Percentiles rank a stretch among this genome's conserved stretches.
Evolutionary conservation across 1,140 invertebrate species (phyloP).

Genomic region (Tenebrio molitor): DNA sequence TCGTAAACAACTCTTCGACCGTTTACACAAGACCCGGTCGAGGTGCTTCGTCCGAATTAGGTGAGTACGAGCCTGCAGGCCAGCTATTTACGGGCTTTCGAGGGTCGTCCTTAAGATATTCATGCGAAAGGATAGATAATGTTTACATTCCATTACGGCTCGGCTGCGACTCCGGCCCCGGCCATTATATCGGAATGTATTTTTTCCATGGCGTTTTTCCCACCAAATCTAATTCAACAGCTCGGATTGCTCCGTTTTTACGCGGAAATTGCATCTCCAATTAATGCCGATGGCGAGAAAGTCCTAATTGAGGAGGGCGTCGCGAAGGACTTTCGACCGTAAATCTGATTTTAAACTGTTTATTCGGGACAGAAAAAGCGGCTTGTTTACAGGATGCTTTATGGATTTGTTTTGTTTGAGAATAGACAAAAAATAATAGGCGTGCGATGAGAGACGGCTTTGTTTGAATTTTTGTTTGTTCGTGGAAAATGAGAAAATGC

Average conservation of each 20-base stretch:
- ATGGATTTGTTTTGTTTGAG: no score
- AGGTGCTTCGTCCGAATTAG: background rate
- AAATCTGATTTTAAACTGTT: no score
- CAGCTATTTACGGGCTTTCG: background rate
- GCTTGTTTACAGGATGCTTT: no score
- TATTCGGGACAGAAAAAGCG: no score
- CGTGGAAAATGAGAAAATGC: no score
- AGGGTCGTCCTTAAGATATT: constrained; percentile 6
- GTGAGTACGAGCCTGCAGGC: constrained; percentile 10
- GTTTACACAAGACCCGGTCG: background rate
- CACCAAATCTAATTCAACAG: background rate
- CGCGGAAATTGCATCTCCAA: background rate
- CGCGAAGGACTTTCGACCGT: no score
- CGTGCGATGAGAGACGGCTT: no score
- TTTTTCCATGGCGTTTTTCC: background rate
- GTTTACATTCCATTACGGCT: constrained; percentile 32
- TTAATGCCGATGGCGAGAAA: background rate
- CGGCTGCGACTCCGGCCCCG: background rate
- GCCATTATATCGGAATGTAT: no score
- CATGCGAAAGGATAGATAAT: constrained; percentile 17
- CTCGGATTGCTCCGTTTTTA: background rate
- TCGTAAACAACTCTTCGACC: background rate
- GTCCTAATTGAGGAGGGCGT: no score
- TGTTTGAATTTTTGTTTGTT: no score
- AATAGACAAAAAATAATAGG: no score